Conservation (phyloP, 2,797 vertebrate species). For the Melanotaenia parkinsoni region DNA sequence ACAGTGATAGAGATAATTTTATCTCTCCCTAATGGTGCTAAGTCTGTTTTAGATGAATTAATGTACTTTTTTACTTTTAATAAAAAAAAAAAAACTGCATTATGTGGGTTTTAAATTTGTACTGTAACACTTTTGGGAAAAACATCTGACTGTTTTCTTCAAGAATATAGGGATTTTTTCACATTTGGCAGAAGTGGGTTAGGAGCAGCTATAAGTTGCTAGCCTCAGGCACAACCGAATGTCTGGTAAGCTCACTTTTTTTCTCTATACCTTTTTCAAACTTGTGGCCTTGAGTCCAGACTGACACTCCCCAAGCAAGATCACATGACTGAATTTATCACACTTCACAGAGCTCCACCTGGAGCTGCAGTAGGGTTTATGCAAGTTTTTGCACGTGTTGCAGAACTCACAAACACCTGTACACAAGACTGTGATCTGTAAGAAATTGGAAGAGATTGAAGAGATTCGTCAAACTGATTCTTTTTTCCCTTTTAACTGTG, state of each 20-base stretch:
- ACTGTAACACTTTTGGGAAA: slow-evolving; percentile 7
- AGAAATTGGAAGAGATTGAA: neutral
- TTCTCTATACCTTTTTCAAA: neutral
- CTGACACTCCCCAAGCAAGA: neutral
- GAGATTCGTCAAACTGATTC: neutral
- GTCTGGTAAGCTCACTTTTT: neutral
- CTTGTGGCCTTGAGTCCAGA: neutral
- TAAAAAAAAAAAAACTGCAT: neutral
- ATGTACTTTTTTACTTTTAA: neutral
- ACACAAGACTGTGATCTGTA: neutral
- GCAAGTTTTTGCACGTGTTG: neutral
- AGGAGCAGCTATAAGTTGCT: neutral
- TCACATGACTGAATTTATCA: slow-evolving; percentile 2
- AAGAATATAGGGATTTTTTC: neutral
- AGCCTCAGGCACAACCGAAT: neutral
- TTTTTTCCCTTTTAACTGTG: neutral
- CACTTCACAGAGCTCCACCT: slow-evolving; percentile 1
- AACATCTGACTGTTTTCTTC: rapidly evolving
- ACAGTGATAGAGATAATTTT: slow-evolving; percentile 9
- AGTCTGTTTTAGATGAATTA: neutral
- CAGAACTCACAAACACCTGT: neutral
- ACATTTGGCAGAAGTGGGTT: neutral
- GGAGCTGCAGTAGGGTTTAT: slow-evolving; percentile 9
- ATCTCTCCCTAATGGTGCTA: slow-evolving; percentile 15
- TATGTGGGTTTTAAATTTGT: neutral